phyloP scores from a whole-genome alignment of 1,140 invertebrate species.

The Neodiprion lecontei region DNA sequence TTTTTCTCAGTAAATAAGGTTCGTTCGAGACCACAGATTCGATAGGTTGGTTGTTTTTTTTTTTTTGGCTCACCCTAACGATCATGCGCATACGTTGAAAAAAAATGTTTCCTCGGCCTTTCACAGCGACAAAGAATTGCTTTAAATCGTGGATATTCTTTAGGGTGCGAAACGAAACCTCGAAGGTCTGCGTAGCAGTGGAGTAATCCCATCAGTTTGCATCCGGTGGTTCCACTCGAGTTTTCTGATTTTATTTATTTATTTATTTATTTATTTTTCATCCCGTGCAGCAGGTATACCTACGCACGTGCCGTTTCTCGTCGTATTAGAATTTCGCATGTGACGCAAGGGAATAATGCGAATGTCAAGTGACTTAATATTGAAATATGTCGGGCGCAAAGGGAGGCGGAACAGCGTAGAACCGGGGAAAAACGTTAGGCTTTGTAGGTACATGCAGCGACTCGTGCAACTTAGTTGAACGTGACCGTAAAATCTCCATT shows the following conservation, averaged over 20 bases:
- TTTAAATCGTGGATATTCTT: neutral
- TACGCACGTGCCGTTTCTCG: no score
- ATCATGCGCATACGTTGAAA: no score
- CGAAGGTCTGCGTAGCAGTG: neutral
- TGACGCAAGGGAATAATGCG: neutral
- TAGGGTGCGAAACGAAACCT: neutral
- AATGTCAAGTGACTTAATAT: constrained; percentile 1
- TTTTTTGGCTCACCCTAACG: no score
- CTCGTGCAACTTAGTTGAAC: neutral
- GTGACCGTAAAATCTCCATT: neutral
- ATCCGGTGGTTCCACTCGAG: neutral
- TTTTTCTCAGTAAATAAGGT: no score
- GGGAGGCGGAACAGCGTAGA: neutral
- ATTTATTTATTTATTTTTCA: neutral
- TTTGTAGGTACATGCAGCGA: neutral
- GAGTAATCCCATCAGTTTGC: neutral
- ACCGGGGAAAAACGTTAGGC: neutral
- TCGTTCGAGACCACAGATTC: no score
- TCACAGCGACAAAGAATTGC: neutral
- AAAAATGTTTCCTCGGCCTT: neutral
- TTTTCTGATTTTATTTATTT: no score
- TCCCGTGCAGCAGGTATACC: neutral
- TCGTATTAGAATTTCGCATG: neutral
- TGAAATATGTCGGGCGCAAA: neutral
- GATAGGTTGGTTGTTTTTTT: no score